Evolutionary conservation across 2,797 vertebrate species (phyloP), one percentile per base, ranked within the genome.

Genomic region (Arctocebus calabarensis): DNA sequence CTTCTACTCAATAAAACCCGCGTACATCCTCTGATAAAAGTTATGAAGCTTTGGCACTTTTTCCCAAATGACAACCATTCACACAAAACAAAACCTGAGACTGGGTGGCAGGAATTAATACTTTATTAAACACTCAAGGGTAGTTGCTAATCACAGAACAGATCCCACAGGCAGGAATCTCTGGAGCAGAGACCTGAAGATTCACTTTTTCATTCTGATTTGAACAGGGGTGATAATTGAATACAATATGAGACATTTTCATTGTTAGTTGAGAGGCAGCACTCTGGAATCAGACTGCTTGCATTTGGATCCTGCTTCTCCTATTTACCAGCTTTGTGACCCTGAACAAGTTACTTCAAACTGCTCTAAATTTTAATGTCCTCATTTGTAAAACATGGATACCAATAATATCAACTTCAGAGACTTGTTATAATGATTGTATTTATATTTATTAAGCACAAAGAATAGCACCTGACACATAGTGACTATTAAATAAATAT

Each of bases 361-460:
- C 7, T 7, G 10, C 37, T 90, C 13, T 88, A 20, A 79, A 43
- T 34, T 74, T 84, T 79, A 88, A 89, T 89, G 6, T 19, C 11
- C 5, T 79, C 59, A 86, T 79, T 78, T 82, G 2, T 75, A 93
- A 92, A 83, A 27, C 45, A 86, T 29, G 17, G 27, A 48, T 59
- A 73, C 86, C 86, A 79, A 43, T 16, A 71, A 22, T 40, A 84
- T 84, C 25, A 14, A 59, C 34, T 75, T 81, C 14, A 68, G 8
- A 94, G 37, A 87, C 48, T 43, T 64, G 25, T 74, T 89, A 27
- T 40, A 96, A 75, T 77, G 45, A 32, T 93, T 82, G 19, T 34
- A 29, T 88, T 94, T 70, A 27, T 81, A 77, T 88, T 90, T 92
- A 34, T 70, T 95, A 94, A 96, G 45, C 43, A 66, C 68, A 90